Evolutionary conservation across 1,140 invertebrate genomes (phyloP).

Genomic region (Drosophila nigrodunni): DNA sequence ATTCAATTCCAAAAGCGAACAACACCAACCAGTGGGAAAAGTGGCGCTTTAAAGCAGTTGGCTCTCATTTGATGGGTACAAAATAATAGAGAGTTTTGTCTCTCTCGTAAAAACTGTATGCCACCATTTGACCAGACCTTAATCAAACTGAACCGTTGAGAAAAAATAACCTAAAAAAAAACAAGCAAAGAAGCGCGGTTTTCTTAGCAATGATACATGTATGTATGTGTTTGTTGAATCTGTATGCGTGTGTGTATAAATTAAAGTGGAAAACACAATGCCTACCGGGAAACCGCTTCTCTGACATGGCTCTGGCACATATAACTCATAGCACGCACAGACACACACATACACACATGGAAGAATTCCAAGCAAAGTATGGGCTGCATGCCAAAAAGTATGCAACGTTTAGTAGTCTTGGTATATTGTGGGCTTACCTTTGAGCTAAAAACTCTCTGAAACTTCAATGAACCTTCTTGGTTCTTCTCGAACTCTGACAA

Average conservation of each 20-base stretch:
- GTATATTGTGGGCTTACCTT: slow-evolving; percentile 51
- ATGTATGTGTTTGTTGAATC: neutral
- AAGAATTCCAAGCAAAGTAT: neutral
- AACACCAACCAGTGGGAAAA: slow-evolving; percentile 29
- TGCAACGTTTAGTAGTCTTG: slow-evolving; percentile 50
- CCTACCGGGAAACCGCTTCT: slow-evolving; percentile 9
- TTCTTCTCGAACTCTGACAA: slow-evolving; percentile 76
- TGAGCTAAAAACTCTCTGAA: slow-evolving; percentile 58
- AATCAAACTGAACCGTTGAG: slow-evolving; percentile 52
- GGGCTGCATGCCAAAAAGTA: slow-evolving; percentile 41
- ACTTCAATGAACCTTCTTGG: slow-evolving; percentile 70
- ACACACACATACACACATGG: slow-evolving; percentile 1
- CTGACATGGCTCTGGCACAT: slow-evolving; percentile 31
- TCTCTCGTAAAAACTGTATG: slow-evolving; percentile 21
- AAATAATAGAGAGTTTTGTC: neutral
- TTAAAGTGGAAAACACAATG: slow-evolving; percentile 36
- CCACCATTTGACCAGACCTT: slow-evolving; percentile 46
- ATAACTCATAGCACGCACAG: slow-evolving; percentile 7
- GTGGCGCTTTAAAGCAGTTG: slow-evolving; percentile 47
- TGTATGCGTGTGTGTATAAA: slow-evolving; percentile 25
- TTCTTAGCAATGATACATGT: slow-evolving; percentile 51
- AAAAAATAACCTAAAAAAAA: slow-evolving; percentile 46
- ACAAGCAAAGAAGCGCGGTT: slow-evolving; percentile 42
- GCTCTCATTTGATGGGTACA: neutral
- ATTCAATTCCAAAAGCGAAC: slow-evolving; percentile 47